These are phyloP conservation scores for rabbit (Oryctolagus cuniculus) DNA, from an alignment of 2,113 vertebrate species.

Conservation along the genomic window mOryCun1.1 NC_091442.1:115842501-115843000, in stretches of 20 bases:
- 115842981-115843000: background rate
- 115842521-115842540: background rate
- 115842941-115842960: background rate
- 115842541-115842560: background rate
- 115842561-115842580: background rate
- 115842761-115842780: no score
- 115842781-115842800: no score
- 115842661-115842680: background rate
- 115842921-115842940: background rate
- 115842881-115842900: no score
- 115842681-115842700: background rate
- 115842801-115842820: no score
- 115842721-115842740: background rate
- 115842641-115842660: background rate
- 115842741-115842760: background rate
- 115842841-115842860: background rate
- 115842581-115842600: no score
- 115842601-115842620: background rate
- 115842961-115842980: no score
- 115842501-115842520: background rate
- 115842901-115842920: accelerated
- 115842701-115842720: background rate
- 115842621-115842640: background rate
- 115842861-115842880: no score
- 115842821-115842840: background rate